Percentiles rank a stretch among this genome's conserved stretches.
Conservation (phyloP, 1,140 invertebrate species). For the Brachionus angularis region DNA sequence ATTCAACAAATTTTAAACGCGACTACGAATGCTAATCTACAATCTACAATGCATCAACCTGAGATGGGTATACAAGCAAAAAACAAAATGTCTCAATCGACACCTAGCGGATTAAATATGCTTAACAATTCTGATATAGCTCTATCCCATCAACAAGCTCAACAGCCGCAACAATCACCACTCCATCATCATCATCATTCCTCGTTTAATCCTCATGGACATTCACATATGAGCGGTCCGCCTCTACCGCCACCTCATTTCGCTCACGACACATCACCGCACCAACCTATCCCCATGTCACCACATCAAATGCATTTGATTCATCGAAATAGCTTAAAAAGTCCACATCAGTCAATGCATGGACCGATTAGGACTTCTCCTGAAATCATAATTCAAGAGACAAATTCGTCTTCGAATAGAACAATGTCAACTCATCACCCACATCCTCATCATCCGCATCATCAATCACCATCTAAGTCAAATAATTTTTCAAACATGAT, state of each 20-base stretch:
- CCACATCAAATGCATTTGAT: not conserved
- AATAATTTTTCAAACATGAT: not conserved
- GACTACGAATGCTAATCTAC: not conserved
- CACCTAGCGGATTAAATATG: too few relatives aligned
- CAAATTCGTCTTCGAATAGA: too few relatives aligned
- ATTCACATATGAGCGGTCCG: too few relatives aligned
- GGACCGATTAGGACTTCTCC: constrained; percentile 15
- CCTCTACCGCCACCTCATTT: too few relatives aligned
- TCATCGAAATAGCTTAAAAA: not conserved
- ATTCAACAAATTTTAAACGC: constrained; percentile 9
- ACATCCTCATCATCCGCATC: not conserved
- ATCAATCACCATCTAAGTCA: constrained; percentile 7
- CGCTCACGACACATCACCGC: not conserved
- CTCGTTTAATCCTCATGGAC: too few relatives aligned
- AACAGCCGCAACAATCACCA: too few relatives aligned
- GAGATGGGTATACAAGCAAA: not conserved
- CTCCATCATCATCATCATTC: too few relatives aligned
- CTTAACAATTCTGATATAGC: too few relatives aligned
- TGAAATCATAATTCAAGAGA: constrained; percentile 5
- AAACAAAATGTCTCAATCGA: not conserved
- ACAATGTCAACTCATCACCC: too few relatives aligned
- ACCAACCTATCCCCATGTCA: not conserved
- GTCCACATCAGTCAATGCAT: constrained; percentile 13
- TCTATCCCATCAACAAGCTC: too few relatives aligned
- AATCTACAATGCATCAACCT: not conserved